Evolutionary conservation across 2,888 invertebrate species (phyloP).

Genomic region (Acleris cristana): DNA sequence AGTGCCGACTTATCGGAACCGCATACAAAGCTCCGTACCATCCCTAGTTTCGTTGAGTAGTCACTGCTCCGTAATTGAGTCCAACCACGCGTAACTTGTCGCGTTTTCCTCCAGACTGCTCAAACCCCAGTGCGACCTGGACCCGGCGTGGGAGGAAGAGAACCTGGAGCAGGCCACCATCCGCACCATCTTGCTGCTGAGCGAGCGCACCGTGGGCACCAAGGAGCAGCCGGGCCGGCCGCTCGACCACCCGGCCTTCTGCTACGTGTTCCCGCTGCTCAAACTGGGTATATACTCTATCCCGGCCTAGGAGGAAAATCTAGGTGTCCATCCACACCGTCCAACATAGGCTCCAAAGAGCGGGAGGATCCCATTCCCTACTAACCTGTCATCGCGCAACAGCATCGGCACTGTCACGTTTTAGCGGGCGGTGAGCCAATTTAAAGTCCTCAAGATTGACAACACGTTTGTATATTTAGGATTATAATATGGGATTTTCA

Average conservation of each 20-base stretch:
- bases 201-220: slow-evolving; percentile 73
- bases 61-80: no score
- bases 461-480: no score
- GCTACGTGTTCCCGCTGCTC: slow-evolving; percentile 92
- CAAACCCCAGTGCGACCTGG: slow-evolving; percentile 92
- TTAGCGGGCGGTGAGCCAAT: no score
- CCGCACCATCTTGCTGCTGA: slow-evolving; percentile 85
- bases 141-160: slow-evolving; percentile 90
- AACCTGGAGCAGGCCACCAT: slow-evolving; percentile 84
- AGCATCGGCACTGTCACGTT: no score
- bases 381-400: no score
- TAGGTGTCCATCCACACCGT: not conserved
- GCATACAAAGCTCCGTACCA: no score
- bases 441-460: no score
- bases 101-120: slow-evolving; percentile 74
- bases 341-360: no score
- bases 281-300: slow-evolving; percentile 78
- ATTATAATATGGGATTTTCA: no score
- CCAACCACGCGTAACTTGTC: not conserved
- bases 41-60: no score
- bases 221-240: slow-evolving; percentile 38
- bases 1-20: no score
- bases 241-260: slow-evolving; percentile 90
- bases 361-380: no score
- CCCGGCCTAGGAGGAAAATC: not conserved